Percentiles rank a stretch among this genome's conserved stretches.
These are phyloP conservation scores for Orchestia grillus DNA, from an alignment of 1,140 invertebrate genomes.

Conservation along the genomic window DNA sequence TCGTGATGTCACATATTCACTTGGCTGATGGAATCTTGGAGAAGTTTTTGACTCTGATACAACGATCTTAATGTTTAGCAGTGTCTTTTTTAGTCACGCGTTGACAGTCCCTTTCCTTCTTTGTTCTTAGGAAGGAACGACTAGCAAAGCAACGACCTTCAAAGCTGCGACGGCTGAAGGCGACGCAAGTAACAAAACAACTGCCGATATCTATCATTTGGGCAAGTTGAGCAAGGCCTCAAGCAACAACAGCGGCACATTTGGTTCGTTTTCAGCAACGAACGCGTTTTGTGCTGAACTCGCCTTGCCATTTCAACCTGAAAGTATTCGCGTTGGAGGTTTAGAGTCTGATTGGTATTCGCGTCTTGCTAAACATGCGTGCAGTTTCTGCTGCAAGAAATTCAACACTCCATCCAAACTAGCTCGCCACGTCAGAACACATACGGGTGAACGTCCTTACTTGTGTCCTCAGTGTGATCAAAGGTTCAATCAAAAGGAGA, in stretches of 20 bases:
- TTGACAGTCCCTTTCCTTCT: conserved; percentile 46
- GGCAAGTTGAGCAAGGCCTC: conserved; percentile 14
- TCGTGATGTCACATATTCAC: neutral
- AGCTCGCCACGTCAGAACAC: conserved; percentile 70
- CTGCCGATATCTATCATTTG: conserved; percentile 29
- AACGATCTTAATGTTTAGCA: neutral
- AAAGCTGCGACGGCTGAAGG: conserved; percentile 14
- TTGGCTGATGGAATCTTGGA: neutral
- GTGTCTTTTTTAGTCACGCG: neutral
- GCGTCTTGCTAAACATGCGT: conserved; percentile 75
- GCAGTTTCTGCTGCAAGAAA: conserved; percentile 82
- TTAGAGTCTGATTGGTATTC: conserved; percentile 32
- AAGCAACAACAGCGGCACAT: conserved; percentile 11
- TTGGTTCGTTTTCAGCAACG: neutral
- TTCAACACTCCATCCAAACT: conserved; percentile 66
- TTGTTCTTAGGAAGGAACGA: conserved; percentile 11
- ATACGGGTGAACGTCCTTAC: conserved; percentile 77
- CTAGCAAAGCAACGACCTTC: conserved; percentile 12
- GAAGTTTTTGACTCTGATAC: neutral
- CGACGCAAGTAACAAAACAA: conserved; percentile 28
- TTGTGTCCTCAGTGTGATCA: conserved; percentile 74
- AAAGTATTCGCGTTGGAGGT: neutral
- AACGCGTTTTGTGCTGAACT: neutral
- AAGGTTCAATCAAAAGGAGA: conserved; percentile 66
- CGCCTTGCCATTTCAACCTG: neutral